Base-by-base conservation (phyloP, 1,140 invertebrate species). In the Drosophila lacteicornis region DNA sequence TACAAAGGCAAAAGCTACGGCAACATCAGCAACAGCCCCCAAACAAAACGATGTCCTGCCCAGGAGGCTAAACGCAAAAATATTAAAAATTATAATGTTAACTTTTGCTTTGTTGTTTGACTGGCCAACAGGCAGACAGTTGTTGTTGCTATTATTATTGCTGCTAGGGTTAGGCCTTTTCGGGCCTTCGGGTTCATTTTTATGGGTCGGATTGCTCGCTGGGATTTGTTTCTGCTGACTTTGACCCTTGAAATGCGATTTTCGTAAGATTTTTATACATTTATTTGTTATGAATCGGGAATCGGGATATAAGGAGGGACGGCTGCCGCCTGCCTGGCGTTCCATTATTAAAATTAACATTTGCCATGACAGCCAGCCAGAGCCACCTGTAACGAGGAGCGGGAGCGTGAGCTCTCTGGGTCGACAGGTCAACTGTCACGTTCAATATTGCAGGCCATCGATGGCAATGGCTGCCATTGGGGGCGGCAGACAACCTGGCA, bases 81-180 rank as follows among this genome's bases (percentile, higher is more conserved):
- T 90, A 90, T 90, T 85, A 90, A 88, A 88, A 88, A 90, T 88
- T 90, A 88, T 90, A 84, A 88, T 88, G 85, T 88, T 88, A 90
- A 85, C 82, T 90, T 90, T 88, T 88, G 81, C 80, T 90, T 80
- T 88, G 81, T 90, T 90, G 81, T 79, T 85, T 71, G 80, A 81
- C 70, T 49, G 79, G 60, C 66, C 36, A 4, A 27, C 25, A 42
- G 42, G 30, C 51, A 38, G 69, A 36, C 66, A 59, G 66, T 74
- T 50, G 27, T 62, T 63, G 33, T 56, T 57, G 30, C 38, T 56
- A 13, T 59, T 58, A 13, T 36, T 65, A 61, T 78, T 78, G 80
- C 73, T 78, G 79, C 58, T 68, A 83, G 84, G 80, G 84, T 88
- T 87, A 84, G 66, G 57, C 68, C 63, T 77, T 83, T 84, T 68